Evolutionary conservation across 2,888 invertebrate species (phyloP), one percentile per base, ranked within the genome.

Genomic region (Perizoma flavofasciatum): DNA sequence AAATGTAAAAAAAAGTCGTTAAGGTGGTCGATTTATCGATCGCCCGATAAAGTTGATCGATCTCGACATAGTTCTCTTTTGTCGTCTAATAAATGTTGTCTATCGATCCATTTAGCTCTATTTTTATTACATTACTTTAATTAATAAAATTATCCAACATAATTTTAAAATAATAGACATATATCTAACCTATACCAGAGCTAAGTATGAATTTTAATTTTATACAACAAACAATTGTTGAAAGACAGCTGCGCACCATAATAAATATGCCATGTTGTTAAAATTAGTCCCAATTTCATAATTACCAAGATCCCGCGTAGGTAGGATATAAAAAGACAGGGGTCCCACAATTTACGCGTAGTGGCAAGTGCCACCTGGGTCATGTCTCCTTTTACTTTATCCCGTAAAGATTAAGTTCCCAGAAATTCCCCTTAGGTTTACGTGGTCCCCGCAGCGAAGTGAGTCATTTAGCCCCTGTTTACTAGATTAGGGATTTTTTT

Each of bases 401-500:
- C 85, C 85, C 85, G 85, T 84, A 85, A 90, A 91, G 91, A 91
- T 90, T 91, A 90, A 90, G 91, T 91, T 84, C 86, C 87, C 85
- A 76, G 79, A 85, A 86, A 83, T 81, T 83, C 76, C 78, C 63
- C 61, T 65, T 62, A 63, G 62, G 75, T 75, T 81, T 79, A 82
- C 85, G 82, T 82, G 82, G 83, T 82, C 83, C 86, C 88, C 82
- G 81, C 82, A 77, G 85, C 80, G 86, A 85, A 90, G 89, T 91
- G 89, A 91, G 89, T 88, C 90, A 90, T 92, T 91, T 89, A 84
- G 83, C 84, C 88, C 86, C 87, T 89, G 91, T 90, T 92, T 91
- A 90, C 89, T 88, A 89, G 88, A 91, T 90, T 91, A 89, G 85
- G 89, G 89, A 87, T 84, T 90, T 90, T n/a, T 88, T 90, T 88